Conservation (phyloP, 2,888 invertebrate species). For the Luperina testacea region DNA sequence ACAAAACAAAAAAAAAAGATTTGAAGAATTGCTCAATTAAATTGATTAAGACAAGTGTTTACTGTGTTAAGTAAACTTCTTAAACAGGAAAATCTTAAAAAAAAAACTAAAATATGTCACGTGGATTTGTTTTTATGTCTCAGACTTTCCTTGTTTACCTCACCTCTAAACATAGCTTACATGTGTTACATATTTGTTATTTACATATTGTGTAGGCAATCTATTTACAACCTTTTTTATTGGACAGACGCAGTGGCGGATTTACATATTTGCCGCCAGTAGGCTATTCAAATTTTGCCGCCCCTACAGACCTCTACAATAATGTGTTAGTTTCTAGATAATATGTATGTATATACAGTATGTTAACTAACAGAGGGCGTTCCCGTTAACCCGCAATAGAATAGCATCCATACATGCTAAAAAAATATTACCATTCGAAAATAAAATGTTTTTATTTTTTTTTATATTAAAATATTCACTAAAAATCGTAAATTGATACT, state of each 20-base stretch:
- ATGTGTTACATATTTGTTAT: slow-evolving; percentile 10
- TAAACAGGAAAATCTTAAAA: slow-evolving; percentile 38
- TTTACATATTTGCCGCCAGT: no score
- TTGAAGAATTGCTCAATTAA: background rate
- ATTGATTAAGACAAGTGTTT: slow-evolving; percentile 2
- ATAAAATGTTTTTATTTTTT: no score
- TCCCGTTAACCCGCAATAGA: no score
- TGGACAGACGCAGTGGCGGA: background rate
- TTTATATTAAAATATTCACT: no score
- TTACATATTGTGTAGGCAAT: background rate
- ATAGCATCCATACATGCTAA: no score
- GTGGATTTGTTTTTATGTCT: slow-evolving; percentile 10
- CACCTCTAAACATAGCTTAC: background rate
- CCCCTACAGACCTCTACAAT: no score
- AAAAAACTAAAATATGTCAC: background rate
- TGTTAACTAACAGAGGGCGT: no score
- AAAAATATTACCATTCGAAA: no score
- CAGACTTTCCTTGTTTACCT: slow-evolving; percentile 38
- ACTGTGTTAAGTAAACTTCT: background rate
- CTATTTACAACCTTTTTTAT: background rate
- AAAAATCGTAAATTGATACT: no score
- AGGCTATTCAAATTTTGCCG: no score
- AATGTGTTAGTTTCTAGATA: no score
- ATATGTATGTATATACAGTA: no score
- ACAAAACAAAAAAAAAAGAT: background rate